Evolutionary conservation across 2,888 invertebrate species (phyloP).

Genomic region (Girardia tigrina): DNA sequence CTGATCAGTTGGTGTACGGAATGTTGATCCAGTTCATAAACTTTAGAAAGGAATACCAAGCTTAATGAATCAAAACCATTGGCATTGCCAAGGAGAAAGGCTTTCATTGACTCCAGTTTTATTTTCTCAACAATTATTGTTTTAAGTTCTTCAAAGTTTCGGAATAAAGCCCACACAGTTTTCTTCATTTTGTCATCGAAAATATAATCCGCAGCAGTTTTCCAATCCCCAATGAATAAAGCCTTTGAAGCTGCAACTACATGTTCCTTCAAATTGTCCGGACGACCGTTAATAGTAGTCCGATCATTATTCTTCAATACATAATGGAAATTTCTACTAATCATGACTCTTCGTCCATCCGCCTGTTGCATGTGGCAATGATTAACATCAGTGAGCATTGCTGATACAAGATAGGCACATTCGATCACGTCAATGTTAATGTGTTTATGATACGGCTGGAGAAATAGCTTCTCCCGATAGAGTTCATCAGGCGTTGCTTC

Average conservation of each 20-base stretch:
- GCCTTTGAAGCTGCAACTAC: constrained; percentile 95
- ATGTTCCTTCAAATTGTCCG: constrained; percentile 96
- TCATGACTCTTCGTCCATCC: constrained; percentile 85
- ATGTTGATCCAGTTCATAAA: constrained; percentile 78
- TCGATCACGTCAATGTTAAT: constrained; percentile 92
- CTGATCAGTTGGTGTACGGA: constrained; percentile 61
- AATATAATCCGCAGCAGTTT: constrained; percentile 76
- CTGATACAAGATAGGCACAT: constrained; percentile 93
- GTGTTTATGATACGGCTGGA: constrained; percentile 99
- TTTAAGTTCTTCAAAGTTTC: constrained; percentile 2
- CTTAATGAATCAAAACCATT: constrained; percentile 92
- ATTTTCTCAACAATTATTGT: constrained; percentile 55
- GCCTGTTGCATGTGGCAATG: constrained; percentile 69
- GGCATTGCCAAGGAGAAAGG: constrained; percentile 92
- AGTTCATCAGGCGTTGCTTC: constrained; percentile 55
- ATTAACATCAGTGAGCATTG: constrained; percentile 61
- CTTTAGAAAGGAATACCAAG: constrained; percentile 72
- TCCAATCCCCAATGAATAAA: constrained; percentile 96
- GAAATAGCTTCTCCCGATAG: constrained; percentile 46
- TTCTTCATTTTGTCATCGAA: constrained; percentile 97
- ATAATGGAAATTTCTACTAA: constrained; percentile 90
- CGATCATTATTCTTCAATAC: constrained; percentile 83
- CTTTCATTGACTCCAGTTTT: constrained; percentile 76
- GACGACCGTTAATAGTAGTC: constrained; percentile 72
- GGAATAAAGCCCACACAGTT: constrained; percentile 44